Percentiles rank a stretch among this genome's conserved stretches.
phyloP scores from a whole-genome alignment of 1,140 invertebrate genomes.

The Microvelia longipes region DNA sequence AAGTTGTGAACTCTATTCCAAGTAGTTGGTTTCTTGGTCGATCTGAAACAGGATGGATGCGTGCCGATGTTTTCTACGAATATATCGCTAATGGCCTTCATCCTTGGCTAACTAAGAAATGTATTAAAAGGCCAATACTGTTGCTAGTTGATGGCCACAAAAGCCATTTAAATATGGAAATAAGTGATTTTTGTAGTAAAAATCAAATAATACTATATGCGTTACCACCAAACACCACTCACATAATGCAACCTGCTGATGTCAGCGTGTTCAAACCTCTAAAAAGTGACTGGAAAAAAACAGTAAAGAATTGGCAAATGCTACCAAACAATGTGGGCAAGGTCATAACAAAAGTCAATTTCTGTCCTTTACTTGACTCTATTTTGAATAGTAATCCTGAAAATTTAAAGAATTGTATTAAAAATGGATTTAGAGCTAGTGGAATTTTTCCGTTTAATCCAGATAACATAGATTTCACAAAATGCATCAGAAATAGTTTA shows the following conservation, averaged over 20 bases:
- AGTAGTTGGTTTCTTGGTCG: conserved; percentile 24
- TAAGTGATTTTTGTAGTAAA: conserved; percentile 27
- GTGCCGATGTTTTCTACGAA: conserved; percentile 12
- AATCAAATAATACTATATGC: conserved; percentile 30
- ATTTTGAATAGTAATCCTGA: too few species aligned
- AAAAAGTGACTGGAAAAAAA: conserved; percentile 28
- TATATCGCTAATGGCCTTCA: conserved; percentile 16
- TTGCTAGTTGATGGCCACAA: conserved; percentile 32
- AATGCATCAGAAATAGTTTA: too few species aligned
- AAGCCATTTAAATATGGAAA: conserved; percentile 27
- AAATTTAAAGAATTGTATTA: too few species aligned
- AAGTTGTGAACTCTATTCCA: conserved; percentile 23
- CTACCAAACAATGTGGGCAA: too few species aligned
- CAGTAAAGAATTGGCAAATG: too few species aligned
- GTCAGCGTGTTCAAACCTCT: conserved; percentile 28
- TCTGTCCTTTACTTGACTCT: too few species aligned
- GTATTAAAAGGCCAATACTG: conserved; percentile 23
- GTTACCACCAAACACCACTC: conserved; percentile 31
- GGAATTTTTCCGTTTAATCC: too few species aligned
- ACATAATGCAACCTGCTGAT: conserved; percentile 31
- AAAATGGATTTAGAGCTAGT: too few species aligned
- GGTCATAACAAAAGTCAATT: too few species aligned
- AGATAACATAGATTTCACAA: too few species aligned
- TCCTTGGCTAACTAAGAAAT: conserved; percentile 15
- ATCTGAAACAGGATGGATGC: conserved; percentile 25